phyloP scores from a whole-genome alignment of 2,888 invertebrate genomes.

The Cylindroiulus punctatus region DNA sequence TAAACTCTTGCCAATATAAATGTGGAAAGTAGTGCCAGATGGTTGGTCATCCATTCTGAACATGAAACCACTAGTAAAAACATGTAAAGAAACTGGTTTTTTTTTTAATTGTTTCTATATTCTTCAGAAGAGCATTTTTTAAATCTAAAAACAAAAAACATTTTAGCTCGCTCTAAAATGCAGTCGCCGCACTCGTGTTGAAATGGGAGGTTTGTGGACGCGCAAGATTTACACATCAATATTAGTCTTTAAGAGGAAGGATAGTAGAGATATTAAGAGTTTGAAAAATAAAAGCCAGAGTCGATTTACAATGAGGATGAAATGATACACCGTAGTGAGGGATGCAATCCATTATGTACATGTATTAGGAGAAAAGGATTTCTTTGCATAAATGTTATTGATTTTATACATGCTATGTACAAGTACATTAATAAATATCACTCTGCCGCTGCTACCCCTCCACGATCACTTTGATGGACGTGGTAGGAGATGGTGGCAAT shows the following conservation, averaged over 20 bases:
- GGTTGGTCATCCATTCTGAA: too few relatives aligned
- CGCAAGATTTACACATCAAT: neutral
- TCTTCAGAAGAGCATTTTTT: too few relatives aligned
- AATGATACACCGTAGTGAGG: constrained; percentile 11
- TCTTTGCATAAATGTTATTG: constrained; percentile 43
- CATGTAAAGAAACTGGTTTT: too few relatives aligned
- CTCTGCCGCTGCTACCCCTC: neutral
- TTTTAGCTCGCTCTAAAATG: neutral
- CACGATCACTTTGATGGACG: neutral
- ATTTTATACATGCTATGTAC: constrained; percentile 52
- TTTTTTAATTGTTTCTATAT: too few relatives aligned
- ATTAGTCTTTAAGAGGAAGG: neutral
- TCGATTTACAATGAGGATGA: neutral
- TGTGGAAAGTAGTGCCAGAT: too few relatives aligned
- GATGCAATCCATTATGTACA: constrained; percentile 35
- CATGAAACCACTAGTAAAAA: too few relatives aligned
- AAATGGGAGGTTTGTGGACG: neutral
- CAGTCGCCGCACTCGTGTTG: neutral
- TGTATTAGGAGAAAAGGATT: constrained; percentile 39
- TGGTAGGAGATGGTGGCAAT: neutral
- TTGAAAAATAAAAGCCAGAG: constrained; percentile 21
- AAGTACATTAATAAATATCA: constrained; percentile 50
- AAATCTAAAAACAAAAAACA: too few relatives aligned
- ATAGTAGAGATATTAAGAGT: neutral
- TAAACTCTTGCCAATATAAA: too few relatives aligned